Evolutionary conservation across 2,113 vertebrate species (phyloP), one percentile per base, ranked within the genome.

Genomic region (Zosterops hypoxanthus): DNA sequence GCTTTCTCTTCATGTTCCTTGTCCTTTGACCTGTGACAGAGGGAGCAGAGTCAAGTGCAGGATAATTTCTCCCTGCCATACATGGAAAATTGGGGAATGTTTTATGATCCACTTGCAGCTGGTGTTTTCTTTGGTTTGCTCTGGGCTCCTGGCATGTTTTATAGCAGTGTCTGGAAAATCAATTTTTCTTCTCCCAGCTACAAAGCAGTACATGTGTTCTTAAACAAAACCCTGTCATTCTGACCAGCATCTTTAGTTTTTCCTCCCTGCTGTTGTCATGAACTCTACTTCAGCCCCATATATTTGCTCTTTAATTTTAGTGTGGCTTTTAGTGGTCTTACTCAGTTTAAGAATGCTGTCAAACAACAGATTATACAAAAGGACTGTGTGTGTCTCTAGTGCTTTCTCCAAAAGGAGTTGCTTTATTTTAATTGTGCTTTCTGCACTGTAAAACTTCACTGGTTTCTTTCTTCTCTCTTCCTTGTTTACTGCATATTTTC

Each of bases 151-250:
- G 94, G 71, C 84, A 52, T 88, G 81, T 81, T 92, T 96, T 94
- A 88, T 50, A 76, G 87, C 64, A 68, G 29, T 82, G 94, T 56
- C 90, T 96, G 92, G 95, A 96, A 96, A 96, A 96, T 75, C 64
- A 22, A 92, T 96, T 97, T 95, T 94, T 96, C 94, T 95, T 95
- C 57, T 73, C 47, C 59, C 78, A 93, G 83, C 86, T 73, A 63
- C 82, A 78, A 86, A 77, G 82, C 63, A 85, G 83, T 73, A 33
- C 84, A 57, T 7, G 55, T 81, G 55, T 82, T 91, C 63, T 94
- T 94, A 96, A 96, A 91, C 71, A 96, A 94, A 91, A 21, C 39
- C 56, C 68, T 82, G 65, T 75, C 78, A 22, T 73, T 71, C 72
- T 90, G 73, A 94, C 71, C 84, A 86, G 18, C 64, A 20, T 85